Base-by-base conservation (phyloP, 2,888 invertebrate genomes). In the Eupithecia abbreviata region DNA sequence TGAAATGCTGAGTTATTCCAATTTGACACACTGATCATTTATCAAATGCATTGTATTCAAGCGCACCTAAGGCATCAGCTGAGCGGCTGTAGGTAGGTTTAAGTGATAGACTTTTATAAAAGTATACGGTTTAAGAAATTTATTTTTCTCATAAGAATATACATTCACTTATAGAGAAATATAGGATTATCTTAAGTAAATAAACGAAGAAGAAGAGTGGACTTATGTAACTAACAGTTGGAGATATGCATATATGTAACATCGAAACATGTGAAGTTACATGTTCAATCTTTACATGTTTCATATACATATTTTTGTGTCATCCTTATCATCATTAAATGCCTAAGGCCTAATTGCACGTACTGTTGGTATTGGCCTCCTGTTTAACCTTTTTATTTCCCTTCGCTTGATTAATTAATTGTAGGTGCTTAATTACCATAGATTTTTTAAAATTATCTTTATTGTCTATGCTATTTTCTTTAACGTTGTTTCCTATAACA, bases 21-120 rank as follows among this genome's bases (percentile, higher is more conserved):
- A 90, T 91, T 90, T 90, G 85, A 89, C 87, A 87, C 87, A 84
- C 83, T 79, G 84, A 88, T 89, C 90, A 90, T 90, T 89, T 89
- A 88, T 89, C 87, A 90, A 87, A 88, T 85, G 81, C 82, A 83
- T 85, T 85, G 86, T 84, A 82, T 82, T 81, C 41, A 30, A 42
- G 45, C 67, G 3, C 15, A 7, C 13, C 9, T 15, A 69, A 66
- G 12, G 58, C 49, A 62, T 41, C 58, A 69, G 62, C 68, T 72
- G 2, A 74, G 74, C 74, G 69, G 9, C 10, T 41, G 47, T 30
- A n/a, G 58, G 30, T 66, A 30, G 49, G 43, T 43, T n/a, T 42
- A 51, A 15, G 62, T 3, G 12, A 62, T 10, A 62, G 12, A 30
- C 62, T 62, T 62, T 62, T 58, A 58, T 3, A 10, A n/a, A n/a